Conservation (phyloP, 2,797 vertebrate species). For the Sebastes matsubarae region DNA sequence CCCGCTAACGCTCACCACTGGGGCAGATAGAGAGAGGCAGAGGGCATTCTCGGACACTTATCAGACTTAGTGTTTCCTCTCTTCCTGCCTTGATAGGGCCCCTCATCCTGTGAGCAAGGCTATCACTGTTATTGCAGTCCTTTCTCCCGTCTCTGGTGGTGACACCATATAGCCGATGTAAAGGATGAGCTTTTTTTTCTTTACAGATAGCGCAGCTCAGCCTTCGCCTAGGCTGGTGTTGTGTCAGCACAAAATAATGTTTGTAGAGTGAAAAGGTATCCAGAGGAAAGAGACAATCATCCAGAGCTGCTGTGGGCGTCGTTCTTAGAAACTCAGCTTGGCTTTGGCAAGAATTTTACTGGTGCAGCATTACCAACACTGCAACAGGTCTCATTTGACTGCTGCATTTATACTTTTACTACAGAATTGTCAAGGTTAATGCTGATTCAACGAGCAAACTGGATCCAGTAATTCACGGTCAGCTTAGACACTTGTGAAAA, state of each 20-base stretch:
- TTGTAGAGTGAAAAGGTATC: conserved; percentile 65
- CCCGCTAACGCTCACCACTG: conserved; percentile 45
- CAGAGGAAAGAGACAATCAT: conserved; percentile 49
- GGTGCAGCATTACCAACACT: not conserved
- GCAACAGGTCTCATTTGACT: not conserved
- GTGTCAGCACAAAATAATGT: conserved; percentile 69
- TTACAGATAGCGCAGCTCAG: conserved; percentile 42
- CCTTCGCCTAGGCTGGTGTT: conserved; percentile 25
- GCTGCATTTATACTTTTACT: not conserved
- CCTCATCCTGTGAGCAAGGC: conserved; percentile 71
- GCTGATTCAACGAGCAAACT: not conserved
- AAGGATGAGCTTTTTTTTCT: conserved; percentile 50
- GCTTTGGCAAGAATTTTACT: not conserved
- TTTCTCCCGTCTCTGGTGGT: conserved; percentile 62
- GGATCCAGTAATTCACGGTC: not conserved
- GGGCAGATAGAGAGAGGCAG: conserved; percentile 53
- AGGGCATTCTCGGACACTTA: conserved; percentile 76
- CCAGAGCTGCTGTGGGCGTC: conserved; percentile 26
- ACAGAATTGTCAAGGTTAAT: not conserved
- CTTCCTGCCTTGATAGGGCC: conserved; percentile 68
- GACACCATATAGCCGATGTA: conserved; percentile 65
- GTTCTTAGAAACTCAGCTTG: conserved; percentile 8
- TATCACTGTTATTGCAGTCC: conserved; percentile 83
- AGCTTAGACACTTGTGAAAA: not conserved
- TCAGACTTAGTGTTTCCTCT: conserved; percentile 73